Evolutionary conservation across 2,113 vertebrate species (phyloP), one percentile per base, ranked within the genome.

Genomic region (Cinclus mexicanus): DNA sequence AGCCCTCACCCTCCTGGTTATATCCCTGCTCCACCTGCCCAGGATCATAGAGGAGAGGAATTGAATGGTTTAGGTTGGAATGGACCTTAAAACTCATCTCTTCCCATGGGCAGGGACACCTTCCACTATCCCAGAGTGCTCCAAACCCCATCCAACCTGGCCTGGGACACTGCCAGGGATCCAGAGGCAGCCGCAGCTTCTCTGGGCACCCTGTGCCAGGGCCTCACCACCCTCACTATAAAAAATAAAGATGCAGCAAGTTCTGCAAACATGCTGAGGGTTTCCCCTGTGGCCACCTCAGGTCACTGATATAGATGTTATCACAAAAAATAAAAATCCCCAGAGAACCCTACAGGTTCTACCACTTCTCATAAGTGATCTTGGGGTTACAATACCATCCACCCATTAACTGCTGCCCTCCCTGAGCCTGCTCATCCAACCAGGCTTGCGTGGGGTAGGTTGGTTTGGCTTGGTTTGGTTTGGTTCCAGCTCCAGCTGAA

Each of bases 91-190:
- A 80, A 35, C 1, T 26, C 42, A 12, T 33, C 31, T 57, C 37
- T 42, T 25, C 26, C 31, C 22, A 37, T 2, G 5, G 21, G 5
- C 22, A 76, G 17, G 16, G 52, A 50, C 31, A 42, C 2, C 12
- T 50, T 2, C 14, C 28, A 39, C 28, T 2, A 0, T 9, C 6
- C 31, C 76, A 65, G 26, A 12, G 0, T 37, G 21, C 50, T 65
- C 52, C 68, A 56, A 65, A 22, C 8, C 8, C 18, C 0, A 0
- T 37, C 37, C 60, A 59, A 0, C 44, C 31, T 7, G 14, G 44
- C 15, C 44, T 57, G 28, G 68, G 23, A 16, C 37, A 37, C 6
- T 67, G 7, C 12, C 44, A 81, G 22, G 23, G 26, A 67, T n/a
- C 17, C 76, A n/a, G 35, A 24, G 37, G 13, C 16, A 57, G 26